Percentiles rank a stretch among this genome's conserved stretches.
Evolutionary conservation across 2,888 invertebrate species (phyloP).

Genomic region (Amitus sp.): DNA sequence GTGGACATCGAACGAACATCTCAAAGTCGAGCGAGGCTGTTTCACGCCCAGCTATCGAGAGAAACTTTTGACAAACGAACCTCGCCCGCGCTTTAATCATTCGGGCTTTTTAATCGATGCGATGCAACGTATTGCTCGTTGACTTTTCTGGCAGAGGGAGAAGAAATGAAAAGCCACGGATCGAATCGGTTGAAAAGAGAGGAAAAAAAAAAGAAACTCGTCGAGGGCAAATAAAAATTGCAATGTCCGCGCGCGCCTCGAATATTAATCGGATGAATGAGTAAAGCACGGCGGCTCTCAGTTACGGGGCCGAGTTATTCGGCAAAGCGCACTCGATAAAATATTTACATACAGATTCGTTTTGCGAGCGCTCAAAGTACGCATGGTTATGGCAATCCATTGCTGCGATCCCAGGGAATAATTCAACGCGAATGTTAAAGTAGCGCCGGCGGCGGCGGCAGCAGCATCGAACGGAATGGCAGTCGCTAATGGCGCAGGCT

Average conservation of each 20-base stretch:
- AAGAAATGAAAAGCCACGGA: constrained; percentile 1
- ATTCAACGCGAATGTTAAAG: constrained; percentile 34
- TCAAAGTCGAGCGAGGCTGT: constrained; percentile 20
- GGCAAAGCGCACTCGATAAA: constrained; percentile 41
- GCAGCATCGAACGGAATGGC: constrained; percentile 19
- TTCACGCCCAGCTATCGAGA: constrained; percentile 26
- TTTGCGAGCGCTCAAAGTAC: constrained; percentile 43
- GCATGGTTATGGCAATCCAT: constrained; percentile 41
- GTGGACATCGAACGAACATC: constrained; percentile 10
- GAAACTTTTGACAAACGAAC: constrained; percentile 27
- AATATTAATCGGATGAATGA: background rate
- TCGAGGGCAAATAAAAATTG: background rate
- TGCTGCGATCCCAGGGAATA: constrained; percentile 40
- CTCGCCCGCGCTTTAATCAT: constrained; percentile 33
- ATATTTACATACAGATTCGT: constrained; percentile 51
- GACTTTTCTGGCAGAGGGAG: constrained; percentile 17
- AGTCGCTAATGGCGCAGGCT: constrained; percentile 34
- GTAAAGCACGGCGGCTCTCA: constrained; percentile 3
- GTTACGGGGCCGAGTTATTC: constrained; percentile 22
- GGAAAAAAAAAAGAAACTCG: background rate
- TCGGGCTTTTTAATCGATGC: constrained; percentile 33
- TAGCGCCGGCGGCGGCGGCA: too few relatives aligned
- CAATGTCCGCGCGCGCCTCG: background rate
- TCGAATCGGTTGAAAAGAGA: background rate
- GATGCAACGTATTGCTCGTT: constrained; percentile 20